A percentile compares a stretch with the other conserved stretches of the same genome.
Conservation (phyloP, 2,113 vertebrate species). For the Dasyurus viverrinus region DNA sequence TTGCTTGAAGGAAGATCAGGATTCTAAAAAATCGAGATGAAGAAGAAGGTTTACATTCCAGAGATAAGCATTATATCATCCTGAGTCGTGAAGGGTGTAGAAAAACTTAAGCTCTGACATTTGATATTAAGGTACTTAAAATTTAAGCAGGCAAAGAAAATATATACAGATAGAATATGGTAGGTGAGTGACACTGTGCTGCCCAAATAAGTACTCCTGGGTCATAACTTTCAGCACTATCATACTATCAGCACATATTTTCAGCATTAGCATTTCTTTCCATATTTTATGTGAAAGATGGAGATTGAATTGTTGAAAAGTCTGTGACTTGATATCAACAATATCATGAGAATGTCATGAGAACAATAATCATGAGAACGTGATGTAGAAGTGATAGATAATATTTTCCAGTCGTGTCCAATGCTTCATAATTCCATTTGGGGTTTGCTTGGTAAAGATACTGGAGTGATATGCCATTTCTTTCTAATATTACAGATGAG, state of each 20-base stretch:
- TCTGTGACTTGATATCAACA: no score
- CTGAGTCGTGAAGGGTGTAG: not conserved
- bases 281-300: no score
- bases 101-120: not conserved
- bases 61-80: not conserved
- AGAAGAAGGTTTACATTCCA: not conserved
- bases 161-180: not conserved
- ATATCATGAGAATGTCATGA: no score
- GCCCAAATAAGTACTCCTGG: not conserved
- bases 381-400: no score
- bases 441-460: not conserved
- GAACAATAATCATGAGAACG: no score
- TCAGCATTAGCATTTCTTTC: no score
- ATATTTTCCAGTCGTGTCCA: no score
- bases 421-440: not conserved
- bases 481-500: not conserved
- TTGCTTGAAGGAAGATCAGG: not conserved
- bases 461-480: not conserved
- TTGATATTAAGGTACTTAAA: not conserved
- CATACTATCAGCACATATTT: not conserved
- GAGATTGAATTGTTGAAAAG: no score
- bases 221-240: not conserved
- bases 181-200: not conserved
- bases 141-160: not conserved
- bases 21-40: not conserved